phyloP scores from a whole-genome alignment of 2,888 invertebrate species.

The Nemoura dubitans region DNA sequence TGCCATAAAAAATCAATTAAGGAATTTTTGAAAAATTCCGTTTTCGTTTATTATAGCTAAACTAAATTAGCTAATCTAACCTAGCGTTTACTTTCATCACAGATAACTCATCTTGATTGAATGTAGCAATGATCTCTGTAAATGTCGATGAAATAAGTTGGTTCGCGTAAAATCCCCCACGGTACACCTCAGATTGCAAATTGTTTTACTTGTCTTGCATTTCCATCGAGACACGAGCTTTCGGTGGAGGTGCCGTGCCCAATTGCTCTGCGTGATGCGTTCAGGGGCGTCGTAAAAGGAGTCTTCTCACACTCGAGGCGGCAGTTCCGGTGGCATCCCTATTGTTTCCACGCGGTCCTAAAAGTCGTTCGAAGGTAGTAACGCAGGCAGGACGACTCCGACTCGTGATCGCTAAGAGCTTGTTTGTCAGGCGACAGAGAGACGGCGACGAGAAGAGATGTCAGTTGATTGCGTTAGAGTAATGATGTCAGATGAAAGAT shows the following conservation, averaged over 20 bases:
- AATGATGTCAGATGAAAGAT: constrained; percentile 12
- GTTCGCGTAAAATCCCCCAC: neutral
- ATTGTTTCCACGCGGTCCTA: neutral
- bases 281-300: neutral
- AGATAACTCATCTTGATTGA: too few species aligned
- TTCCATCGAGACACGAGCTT: neutral
- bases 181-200: neutral
- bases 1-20: too few species aligned
- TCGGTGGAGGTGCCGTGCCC: neutral
- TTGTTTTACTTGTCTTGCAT: neutral
- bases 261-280: neutral
- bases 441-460: neutral
- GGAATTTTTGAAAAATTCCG: too few species aligned
- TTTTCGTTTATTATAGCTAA: too few species aligned
- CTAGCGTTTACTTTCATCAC: too few species aligned
- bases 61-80: too few species aligned
- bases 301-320: neutral
- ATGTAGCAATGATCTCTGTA: too few species aligned
- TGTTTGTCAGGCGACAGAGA: neutral
- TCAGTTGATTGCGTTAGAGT: neutral
- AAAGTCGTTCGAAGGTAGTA: neutral
- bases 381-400: neutral
- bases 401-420: neutral
- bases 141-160: too few species aligned
- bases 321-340: neutral